These are phyloP conservation scores for Phylloscopus trochiloides DNA, from an alignment of 2,113 vertebrate species.

Conservation along the genomic window DNA sequence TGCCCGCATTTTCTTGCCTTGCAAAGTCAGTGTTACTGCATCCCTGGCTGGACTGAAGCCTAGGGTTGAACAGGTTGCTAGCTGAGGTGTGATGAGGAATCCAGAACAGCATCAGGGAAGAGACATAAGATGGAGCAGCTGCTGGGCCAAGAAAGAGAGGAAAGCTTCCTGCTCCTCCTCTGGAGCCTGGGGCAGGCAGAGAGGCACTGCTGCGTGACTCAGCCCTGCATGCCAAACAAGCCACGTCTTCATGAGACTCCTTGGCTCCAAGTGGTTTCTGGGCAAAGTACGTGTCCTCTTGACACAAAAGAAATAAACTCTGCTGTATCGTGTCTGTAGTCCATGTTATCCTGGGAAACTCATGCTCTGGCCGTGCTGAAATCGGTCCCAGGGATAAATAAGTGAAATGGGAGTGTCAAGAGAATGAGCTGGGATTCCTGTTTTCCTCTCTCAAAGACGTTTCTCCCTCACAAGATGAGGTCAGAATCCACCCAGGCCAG, in stretches of 20 bases:
- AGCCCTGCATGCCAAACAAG: accelerated
- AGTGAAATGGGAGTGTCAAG: not conserved
- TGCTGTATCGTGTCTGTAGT: not conserved
- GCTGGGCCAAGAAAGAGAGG: not conserved
- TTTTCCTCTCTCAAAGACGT: not conserved
- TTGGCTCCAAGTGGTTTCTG: not conserved
- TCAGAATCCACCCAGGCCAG: not conserved
- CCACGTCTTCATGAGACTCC: not conserved
- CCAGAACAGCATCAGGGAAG: not conserved
- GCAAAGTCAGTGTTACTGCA: accelerated
- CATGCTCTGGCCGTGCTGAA: not conserved
- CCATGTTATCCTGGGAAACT: not conserved
- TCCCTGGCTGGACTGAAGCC: not conserved
- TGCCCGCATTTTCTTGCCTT: not conserved
- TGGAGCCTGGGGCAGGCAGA: accelerated
- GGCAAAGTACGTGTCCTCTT: not conserved
- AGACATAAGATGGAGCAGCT: not conserved
- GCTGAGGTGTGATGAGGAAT: not conserved
- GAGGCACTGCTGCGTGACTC: not conserved
- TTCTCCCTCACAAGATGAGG: not conserved
- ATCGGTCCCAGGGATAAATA: not conserved
- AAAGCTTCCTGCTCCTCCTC: not conserved
- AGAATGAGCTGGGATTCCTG: not conserved
- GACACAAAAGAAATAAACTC: not conserved
- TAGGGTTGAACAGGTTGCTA: not conserved